phyloP scores from a whole-genome alignment of 2,797 vertebrate species.

The Malacoraja senta region DNA sequence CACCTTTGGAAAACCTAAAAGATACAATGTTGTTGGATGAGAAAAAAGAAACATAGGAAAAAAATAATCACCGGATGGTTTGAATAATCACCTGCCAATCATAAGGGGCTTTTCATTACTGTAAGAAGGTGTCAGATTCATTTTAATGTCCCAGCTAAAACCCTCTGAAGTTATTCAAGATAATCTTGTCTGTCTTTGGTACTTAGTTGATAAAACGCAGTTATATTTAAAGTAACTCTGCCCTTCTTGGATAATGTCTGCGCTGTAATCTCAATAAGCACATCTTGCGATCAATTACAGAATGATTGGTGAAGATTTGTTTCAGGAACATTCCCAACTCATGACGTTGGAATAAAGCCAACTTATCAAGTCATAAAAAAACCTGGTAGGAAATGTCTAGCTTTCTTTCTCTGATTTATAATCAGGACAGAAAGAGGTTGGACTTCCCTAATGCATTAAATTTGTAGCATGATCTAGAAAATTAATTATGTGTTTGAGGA shows the following conservation, averaged over 20 bases:
- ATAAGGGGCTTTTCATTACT: neutral
- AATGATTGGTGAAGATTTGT: neutral
- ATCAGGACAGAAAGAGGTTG: neutral
- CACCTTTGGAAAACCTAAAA: neutral
- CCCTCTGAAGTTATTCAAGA: neutral
- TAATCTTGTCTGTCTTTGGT: neutral
- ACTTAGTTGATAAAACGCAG: neutral
- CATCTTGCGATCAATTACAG: neutral
- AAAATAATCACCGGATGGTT: neutral
- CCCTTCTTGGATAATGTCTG: neutral
- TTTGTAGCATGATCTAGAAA: neutral
- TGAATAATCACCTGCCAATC: neutral
- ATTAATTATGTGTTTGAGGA: neutral
- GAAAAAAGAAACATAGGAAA: neutral
- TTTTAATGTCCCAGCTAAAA: neutral
- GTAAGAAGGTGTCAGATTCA: neutral
- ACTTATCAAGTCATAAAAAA: neutral
- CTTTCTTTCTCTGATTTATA: neutral
- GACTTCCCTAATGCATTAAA: neutral
- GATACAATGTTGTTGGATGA: neutral
- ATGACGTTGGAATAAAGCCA: neutral
- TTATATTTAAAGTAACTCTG: neutral
- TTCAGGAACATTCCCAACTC: neutral
- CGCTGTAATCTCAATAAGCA: neutral
- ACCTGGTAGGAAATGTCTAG: neutral